phyloP scores from a whole-genome alignment of 2,113 vertebrate species.

The Sterrhoptilus dennistouni region DNA sequence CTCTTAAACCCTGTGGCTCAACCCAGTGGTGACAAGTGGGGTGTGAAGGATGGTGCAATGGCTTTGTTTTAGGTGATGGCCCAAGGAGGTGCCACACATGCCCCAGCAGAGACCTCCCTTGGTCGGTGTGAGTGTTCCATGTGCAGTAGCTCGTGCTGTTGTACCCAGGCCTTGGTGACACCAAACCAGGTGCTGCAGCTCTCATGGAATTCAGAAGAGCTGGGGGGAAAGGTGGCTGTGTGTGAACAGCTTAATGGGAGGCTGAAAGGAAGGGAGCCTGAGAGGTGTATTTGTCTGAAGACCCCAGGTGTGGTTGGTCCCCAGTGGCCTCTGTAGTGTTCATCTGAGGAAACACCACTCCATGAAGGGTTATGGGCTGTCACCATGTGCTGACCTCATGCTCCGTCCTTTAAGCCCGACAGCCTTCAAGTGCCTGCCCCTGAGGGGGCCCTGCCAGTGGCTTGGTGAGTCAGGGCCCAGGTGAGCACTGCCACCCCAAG shows the following conservation, averaged over 20 bases:
- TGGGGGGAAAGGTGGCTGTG: neutral
- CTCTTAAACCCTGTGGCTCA: neutral
- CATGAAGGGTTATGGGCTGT: neutral
- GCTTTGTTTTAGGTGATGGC: neutral
- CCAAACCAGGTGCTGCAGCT: neutral
- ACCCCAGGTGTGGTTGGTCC: neutral
- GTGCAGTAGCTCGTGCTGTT: accelerated
- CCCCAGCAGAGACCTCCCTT: neutral
- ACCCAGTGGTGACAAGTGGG: accelerated
- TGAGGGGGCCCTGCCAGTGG: neutral
- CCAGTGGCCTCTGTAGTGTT: neutral
- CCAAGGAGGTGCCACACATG: accelerated
- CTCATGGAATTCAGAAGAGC: neutral
- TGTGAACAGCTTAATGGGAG: neutral
- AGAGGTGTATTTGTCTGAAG: neutral
- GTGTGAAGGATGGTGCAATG: neutral
- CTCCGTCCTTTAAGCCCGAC: neutral
- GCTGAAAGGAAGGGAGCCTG: neutral
- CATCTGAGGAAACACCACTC: neutral
- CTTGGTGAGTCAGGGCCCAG: neutral
- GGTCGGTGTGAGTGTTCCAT: neutral
- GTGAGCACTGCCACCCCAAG: neutral
- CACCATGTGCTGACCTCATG: neutral
- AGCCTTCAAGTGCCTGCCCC: neutral
- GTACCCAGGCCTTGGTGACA: too few relatives aligned